Evolutionary conservation across 2,113 vertebrate genomes (phyloP), one percentile per base, ranked within the genome.

Genomic region (Nannospalax galili): DNA sequence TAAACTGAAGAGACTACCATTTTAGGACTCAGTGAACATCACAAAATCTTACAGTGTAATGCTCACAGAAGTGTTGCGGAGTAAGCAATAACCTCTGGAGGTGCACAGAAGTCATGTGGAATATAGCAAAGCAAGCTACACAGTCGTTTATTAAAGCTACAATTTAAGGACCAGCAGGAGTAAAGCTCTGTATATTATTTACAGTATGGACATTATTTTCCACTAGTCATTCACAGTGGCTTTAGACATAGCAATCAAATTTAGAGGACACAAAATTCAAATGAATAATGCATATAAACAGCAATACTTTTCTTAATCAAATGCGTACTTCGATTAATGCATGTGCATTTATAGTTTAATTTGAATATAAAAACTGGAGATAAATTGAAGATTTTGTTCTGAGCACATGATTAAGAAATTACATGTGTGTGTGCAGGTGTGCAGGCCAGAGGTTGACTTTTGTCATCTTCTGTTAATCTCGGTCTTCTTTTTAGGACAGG

Each of bases 1-100:
- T 77, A 77, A 97, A 70, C 67, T 89, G 60, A 88, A 92, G 64
- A 95, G 74, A 94, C 78, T 62, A 73, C 35, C 37, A 88, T 85
- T 84, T 92, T 90, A 90, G 60, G 65, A 88, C 77, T 92, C 85
- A 87, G n/a, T 81, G 60, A 70, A 12, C 42, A 80, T 74, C 75
- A 82, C 15, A 84, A n/a, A 91, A 78, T 90, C 32, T 94, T 52
- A 78, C 32, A 87, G 17, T 52, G 16, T 60, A 87, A 42, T 90
- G 42, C 17, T 95, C 65, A 90, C 10, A 74, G 3, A 84, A 32
- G 32, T 93, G 45, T 80, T 93, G 56, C 92, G 77, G 37, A 85
- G 7, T 77, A 93, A 91, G 58, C 78, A 75, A 69, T 65, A 26
- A 80, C 56, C 52, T 92, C 22, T 74, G 28, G 37, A 69, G 72